phyloP scores from a whole-genome alignment of 2,113 vertebrate genomes.

The Artemisiospiza belli region DNA sequence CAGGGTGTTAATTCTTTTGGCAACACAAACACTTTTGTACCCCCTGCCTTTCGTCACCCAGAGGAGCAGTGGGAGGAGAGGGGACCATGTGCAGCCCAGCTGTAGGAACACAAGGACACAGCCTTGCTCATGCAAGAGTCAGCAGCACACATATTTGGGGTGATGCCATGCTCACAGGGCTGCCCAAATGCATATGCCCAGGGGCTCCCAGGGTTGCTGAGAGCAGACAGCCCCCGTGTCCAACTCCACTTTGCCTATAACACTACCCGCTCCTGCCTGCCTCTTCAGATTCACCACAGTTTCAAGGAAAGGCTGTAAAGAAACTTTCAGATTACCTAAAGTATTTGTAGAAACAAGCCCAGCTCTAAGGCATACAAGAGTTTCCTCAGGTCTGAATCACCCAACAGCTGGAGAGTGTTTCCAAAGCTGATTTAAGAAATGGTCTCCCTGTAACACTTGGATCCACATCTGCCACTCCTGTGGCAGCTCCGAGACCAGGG shows the following conservation, averaged over 20 bases:
- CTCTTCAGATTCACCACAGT: neutral
- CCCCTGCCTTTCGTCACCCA: neutral
- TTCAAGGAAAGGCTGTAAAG: neutral
- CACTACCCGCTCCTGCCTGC: neutral
- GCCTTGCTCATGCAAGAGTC: accelerated
- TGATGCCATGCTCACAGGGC: accelerated
- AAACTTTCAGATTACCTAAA: neutral
- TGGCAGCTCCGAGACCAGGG: neutral
- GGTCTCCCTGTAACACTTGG: accelerated
- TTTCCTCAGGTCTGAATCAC: neutral
- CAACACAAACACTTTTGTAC: neutral
- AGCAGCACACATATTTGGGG: neutral
- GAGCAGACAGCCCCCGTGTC: accelerated
- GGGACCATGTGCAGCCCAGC: neutral
- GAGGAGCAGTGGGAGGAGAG: neutral
- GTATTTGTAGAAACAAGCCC: neutral
- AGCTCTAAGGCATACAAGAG: neutral
- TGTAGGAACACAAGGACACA: neutral
- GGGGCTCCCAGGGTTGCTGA: neutral
- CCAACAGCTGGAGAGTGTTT: neutral
- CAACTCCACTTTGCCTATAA: neutral
- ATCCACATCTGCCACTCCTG: neutral
- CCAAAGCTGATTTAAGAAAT: neutral
- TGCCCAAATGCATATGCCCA: neutral
- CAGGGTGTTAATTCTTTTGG: constrained; percentile 51